These are phyloP conservation scores for Prosopocoilus inquinatus DNA, from an alignment of 2,888 invertebrate species.

Conservation along the genomic window DNA sequence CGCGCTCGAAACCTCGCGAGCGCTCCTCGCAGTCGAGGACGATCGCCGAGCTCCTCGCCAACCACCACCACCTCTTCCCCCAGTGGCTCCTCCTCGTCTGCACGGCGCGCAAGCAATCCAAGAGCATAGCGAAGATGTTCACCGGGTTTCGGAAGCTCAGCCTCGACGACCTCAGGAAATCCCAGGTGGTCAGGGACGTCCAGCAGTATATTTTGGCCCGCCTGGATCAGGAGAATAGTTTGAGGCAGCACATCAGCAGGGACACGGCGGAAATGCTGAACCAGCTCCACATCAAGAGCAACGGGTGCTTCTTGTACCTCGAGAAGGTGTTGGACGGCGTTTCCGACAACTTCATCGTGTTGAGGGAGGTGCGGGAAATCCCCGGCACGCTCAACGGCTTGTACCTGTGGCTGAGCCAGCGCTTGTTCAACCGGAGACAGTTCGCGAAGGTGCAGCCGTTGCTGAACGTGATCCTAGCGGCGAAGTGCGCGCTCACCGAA, in stretches of 20 bases:
- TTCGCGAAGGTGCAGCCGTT: slow-evolving; percentile 84
- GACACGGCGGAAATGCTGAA: slow-evolving; percentile 94
- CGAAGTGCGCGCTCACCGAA: slow-evolving; percentile 80
- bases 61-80: slow-evolving; percentile 88
- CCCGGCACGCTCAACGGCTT: slow-evolving; percentile 94
- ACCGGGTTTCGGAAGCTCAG: slow-evolving; percentile 87
- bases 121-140: slow-evolving; percentile 78
- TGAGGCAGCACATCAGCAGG: slow-evolving; percentile 83
- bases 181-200: slow-evolving; percentile 90
- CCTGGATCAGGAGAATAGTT: slow-evolving; percentile 83
- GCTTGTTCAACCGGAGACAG: slow-evolving; percentile 84
- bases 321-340: slow-evolving; percentile 90
- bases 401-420: slow-evolving; percentile 92
- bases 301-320: slow-evolving; percentile 85
- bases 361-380: slow-evolving; percentile 88
- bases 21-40: slow-evolving; percentile 57
- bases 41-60: slow-evolving; percentile 80
- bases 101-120: slow-evolving; percentile 82
- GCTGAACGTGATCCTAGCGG: slow-evolving; percentile 83
- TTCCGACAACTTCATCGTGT: slow-evolving; percentile 87
- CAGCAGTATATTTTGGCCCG: slow-evolving; percentile 92
- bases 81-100: slow-evolving; percentile 90
- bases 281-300: slow-evolving; percentile 93
- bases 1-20: slow-evolving; percentile 54
- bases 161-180: slow-evolving; percentile 85